Base-by-base conservation (phyloP, 2,797 vertebrate genomes). In the Amazonetta brasiliensis region DNA sequence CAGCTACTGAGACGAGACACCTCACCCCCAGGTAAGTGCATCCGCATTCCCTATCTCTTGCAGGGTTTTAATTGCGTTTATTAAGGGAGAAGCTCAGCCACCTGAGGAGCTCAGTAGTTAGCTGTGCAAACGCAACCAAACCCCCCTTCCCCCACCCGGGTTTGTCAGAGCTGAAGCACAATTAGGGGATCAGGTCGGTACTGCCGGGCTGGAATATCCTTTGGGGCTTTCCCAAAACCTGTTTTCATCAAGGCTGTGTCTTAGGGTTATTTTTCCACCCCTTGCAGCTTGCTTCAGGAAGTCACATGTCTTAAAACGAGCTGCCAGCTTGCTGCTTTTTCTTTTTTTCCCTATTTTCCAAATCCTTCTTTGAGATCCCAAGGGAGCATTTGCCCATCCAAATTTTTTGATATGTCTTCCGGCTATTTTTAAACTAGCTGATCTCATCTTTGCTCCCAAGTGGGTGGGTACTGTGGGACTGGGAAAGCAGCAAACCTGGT, bases 301-400 rank as follows among this genome's bases (percentile, higher is more conserved):
- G 12, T 8, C 26, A 5, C 4, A 39, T 10, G 1, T 4, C 16
- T 48, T 35, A 8, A 15, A 46, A 26, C n/a, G 19, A 33, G 3
- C 1, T 7, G 12, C n/a, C 12, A 4, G 15, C 43, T 66, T 25
- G 1, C 20, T 37, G 55, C 3, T 4, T 41, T 9, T 3, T 11
- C n/a, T n/a, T 14, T 43, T 39, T 22, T 7, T 9, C 7, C 17
- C 4, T 7, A 1, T 0, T 23, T 18, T 28, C 7, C 7, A 0
- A 30, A 17, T 54, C 20, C 48, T 13, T 18, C 60, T 12, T 11
- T 6, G 5, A 22, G 37, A 4, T 12, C 39, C 20, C 54, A 2
- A 17, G 19, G 31, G 52, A 37, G 12, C 4, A 0, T 56, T 80
- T 0, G 0, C 58, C 54, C 63, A 14, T 10, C 41, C 1, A 1